Evolutionary conservation across 2,888 invertebrate genomes (phyloP), one percentile per base, ranked within the genome.

Genomic region (Pheosia gnoma): DNA sequence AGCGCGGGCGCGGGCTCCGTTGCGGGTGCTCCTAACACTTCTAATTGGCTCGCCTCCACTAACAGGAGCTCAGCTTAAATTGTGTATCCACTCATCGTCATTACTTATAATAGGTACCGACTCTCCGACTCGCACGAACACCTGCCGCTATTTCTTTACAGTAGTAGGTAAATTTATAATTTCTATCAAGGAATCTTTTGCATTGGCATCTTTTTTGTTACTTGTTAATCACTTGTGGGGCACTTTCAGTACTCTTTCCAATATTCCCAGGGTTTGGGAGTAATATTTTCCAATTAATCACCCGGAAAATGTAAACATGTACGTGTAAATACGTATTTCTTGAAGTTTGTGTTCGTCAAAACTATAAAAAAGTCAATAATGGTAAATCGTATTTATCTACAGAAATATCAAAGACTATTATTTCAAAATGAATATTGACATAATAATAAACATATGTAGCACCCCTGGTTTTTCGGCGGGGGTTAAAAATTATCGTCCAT

Each of bases 41-140:
- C 88, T 93, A 92, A 92, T 92, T 93, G 92, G 91, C 91, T 87
- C 83, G 84, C 83, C 84, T 85, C 83, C 86, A 84, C 88, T 87
- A 89, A 86, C 86, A 86, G 81, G 82, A 86, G 85, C 82, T 83
- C 81, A 84, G 82, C 83, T 86, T 82, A 84, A 86, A 88, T 83
- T 82, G 81, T 85, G 82, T 81, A 82, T 36, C 37, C 36, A 57
- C 83, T 83, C 86, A 82, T 85, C 80, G 80, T 86, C 85, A 83
- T 86, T 86, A 84, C 78, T 81, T 85, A 81, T 87, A 87, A 89
- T 82, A 80, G 79, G 81, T 79, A 74, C 74, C 70, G 69, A 71
- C 71, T 80, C 67, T 25, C 25, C 25, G 25, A 25, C 25, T 25
- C 72, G 67, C 66, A 66, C 68, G 77, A 80, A 80, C 82, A 85